Evolutionary conservation across 30 jellyfish, hydroid and myxozoan species (phyloP).

Genomic region (Turritopsis dohrnii): DNA sequence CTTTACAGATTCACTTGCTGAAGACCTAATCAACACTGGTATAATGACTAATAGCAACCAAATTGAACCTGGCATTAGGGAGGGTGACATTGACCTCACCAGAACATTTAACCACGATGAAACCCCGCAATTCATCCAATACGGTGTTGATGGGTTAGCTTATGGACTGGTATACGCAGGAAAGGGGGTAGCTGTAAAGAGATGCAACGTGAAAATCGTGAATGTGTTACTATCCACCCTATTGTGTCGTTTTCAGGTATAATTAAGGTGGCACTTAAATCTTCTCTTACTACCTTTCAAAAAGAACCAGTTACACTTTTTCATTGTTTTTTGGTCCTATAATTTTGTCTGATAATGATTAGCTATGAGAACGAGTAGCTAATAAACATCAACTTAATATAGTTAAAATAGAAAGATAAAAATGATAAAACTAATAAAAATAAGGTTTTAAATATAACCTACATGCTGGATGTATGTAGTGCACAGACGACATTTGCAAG

Average conservation of each 20-base stretch:
- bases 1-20: conserved; percentile 34
- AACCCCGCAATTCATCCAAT: conserved; percentile 34
- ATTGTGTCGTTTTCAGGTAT: conserved; percentile 27
- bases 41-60: background rate
- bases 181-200: conserved; percentile 28
- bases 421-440: too few species aligned
- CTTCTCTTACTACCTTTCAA: too few species aligned
- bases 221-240: conserved; percentile 35
- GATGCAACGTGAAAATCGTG: conserved; percentile 35
- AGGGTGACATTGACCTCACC: conserved; percentile 24
- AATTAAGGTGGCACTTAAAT: too few species aligned
- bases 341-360: too few species aligned
- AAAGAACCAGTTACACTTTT: too few species aligned
- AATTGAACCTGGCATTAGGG: conserved; percentile 35
- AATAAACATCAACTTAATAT: too few species aligned
- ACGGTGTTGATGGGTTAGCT: conserved; percentile 33
- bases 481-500: too few species aligned
- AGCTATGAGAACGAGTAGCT: too few species aligned
- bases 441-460: too few species aligned
- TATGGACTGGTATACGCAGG: conserved; percentile 33
- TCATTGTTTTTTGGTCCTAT: too few species aligned
- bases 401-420: too few species aligned
- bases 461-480: too few species aligned
- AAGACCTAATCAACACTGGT: conserved; percentile 19
- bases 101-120: conserved; percentile 23